Base-by-base conservation (phyloP, 2,888 invertebrate species). In the Corbicula japonica region DNA sequence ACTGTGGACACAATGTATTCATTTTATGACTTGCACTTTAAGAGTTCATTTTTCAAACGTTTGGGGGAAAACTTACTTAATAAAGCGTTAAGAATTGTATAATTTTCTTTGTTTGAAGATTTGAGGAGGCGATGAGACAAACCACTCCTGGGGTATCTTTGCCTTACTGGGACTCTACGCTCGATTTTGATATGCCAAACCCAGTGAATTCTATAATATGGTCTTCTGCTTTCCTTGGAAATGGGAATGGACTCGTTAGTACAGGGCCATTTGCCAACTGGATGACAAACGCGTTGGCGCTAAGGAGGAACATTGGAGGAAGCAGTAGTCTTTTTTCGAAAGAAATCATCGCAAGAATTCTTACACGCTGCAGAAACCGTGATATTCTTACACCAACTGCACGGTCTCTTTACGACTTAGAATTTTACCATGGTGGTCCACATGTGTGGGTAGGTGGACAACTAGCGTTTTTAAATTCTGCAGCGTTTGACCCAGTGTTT, bases 111-210 rank as follows among this genome's bases (percentile, higher is more conserved):
- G n/a, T 18, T 68, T 77, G n/a, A 71, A 88, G 89, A 66, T 82
- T 82, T 50, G 89, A 89, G 58, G 79, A 86, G 8, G 88, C 88
- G 0, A 73, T 89, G 21, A 70, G 84, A 21, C 84, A 85, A 50
- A 18, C 21, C 1, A 28, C 32, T 21, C 50, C 50, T 15, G 3
- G 18, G 8, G 85, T 88, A 0, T 80, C 85, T 18, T 44, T 90
- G 8, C 89, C 90, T 1, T 90, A 87, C 78, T 88, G 86, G 85
- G 89, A 88, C 65, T 76, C 81, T 10, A 71, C 81, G 18, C 60
- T 88, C 15, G 87, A 88, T 66, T 70, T 69, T 8, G 84, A 80
- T 30, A 69, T 88, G 12, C 77, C 73, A 6, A 76, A 84, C 30
- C 81, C 87, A 1, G 52, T 65, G 0, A 52, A 76, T 12, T 89